phyloP scores from a whole-genome alignment of 2,888 invertebrate genomes.

The Agrochola macilenta region DNA sequence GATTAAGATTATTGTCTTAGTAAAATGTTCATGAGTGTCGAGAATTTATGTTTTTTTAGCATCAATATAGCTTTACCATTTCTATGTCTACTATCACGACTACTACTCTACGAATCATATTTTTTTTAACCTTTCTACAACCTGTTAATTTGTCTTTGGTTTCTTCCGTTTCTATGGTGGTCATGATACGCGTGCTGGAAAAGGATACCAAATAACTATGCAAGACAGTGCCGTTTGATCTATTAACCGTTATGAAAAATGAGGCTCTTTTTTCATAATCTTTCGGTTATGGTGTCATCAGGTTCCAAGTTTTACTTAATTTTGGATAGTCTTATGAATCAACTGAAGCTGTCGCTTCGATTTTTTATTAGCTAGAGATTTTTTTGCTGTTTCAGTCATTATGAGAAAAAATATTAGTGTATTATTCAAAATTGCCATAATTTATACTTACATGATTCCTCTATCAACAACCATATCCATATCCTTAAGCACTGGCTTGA shows the following conservation, averaged over 20 bases:
- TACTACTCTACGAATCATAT: background rate
- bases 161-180: background rate
- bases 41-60: background rate
- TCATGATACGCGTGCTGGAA: background rate
- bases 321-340: background rate
- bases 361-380: background rate
- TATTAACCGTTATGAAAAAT: too few species aligned
- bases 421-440: background rate
- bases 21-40: background rate
- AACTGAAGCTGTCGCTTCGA: background rate
- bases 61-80: too few species aligned
- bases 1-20: background rate
- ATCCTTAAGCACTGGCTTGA: conserved; percentile 90
- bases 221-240: too few species aligned
- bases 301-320: background rate
- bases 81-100: too few species aligned
- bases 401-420: too few species aligned
- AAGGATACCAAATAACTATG: too few species aligned
- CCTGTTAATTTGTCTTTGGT: background rate
- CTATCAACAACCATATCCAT: conserved; percentile 94
- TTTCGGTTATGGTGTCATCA: too few species aligned
- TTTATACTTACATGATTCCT: conserved; percentile 94
- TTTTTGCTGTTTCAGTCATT: background rate
- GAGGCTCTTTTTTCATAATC: too few species aligned
- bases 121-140: too few species aligned